Evolutionary conservation across 1,140 invertebrate species (phyloP).

Genomic region (Portunus trituberculatus): DNA sequence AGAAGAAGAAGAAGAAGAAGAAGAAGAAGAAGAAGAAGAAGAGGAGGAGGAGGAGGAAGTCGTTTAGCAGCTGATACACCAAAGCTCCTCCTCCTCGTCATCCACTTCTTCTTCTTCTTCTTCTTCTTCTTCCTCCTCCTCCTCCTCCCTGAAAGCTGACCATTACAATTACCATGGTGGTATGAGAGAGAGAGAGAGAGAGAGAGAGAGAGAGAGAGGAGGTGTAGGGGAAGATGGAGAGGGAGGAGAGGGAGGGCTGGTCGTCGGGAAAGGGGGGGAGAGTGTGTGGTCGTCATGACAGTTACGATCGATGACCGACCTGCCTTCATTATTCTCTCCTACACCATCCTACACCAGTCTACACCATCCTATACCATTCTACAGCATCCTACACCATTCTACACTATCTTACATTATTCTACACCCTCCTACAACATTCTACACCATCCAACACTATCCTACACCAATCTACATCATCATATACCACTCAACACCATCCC

Average conservation of each 20-base stretch:
- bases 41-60: slow-evolving; percentile 21
- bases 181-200: slow-evolving; percentile 12
- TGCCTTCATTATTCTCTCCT: slow-evolving; percentile 11
- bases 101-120: background rate
- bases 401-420: too few species aligned
- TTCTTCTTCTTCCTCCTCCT: slow-evolving; percentile 1
- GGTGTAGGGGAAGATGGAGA: background rate
- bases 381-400: too few species aligned
- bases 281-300: background rate
- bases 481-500: background rate
- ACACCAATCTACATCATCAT: background rate
- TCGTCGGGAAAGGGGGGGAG: background rate
- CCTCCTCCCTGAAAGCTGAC: background rate
- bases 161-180: background rate
- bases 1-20: background rate
- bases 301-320: background rate
- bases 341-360: background rate
- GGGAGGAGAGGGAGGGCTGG: background rate
- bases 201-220: slow-evolving; percentile 1
- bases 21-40: background rate
- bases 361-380: background rate
- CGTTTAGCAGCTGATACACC: background rate
- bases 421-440: background rate
- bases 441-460: background rate
- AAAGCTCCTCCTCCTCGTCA: background rate